phyloP scores from a whole-genome alignment of 2,888 invertebrate genomes.

The Icerya purchasi region DNA sequence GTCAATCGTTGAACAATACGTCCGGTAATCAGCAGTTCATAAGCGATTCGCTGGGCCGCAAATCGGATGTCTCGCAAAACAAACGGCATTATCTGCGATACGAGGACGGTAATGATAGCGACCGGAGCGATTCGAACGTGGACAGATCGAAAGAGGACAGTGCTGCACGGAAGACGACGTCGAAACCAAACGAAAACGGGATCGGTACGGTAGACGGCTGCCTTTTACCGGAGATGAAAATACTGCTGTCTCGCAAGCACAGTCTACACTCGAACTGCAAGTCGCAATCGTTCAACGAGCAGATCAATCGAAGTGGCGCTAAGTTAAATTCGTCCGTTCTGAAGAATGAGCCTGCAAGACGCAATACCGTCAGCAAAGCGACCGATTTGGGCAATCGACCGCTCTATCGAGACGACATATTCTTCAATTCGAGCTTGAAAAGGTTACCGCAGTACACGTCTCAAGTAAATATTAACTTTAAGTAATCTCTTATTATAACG shows the following conservation, averaged over 20 bases:
- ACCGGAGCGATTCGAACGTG: neutral
- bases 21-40: constrained; percentile 5
- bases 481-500: neutral
- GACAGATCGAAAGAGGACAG: neutral
- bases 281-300: constrained; percentile 6
- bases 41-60: neutral
- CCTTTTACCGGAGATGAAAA: constrained; percentile 7
- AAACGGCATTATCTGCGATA: neutral
- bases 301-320: neutral
- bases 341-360: neutral
- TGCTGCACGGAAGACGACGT: neutral
- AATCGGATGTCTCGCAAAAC: neutral
- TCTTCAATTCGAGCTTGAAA: constrained; percentile 70
- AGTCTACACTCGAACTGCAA: constrained; percentile 3
- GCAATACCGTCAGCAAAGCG: constrained; percentile 23
- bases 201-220: neutral
- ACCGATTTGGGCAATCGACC: constrained; percentile 41
- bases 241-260: constrained; percentile 6
- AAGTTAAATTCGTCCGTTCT: neutral
- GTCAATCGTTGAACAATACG: constrained; percentile 16
- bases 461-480: constrained; percentile 25
- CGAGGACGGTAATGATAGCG: neutral
- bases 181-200: neutral
- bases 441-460: constrained; percentile 66
- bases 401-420: constrained; percentile 74